These are phyloP conservation scores for Mamestra brassicae DNA, from an alignment of 2,888 invertebrate genomes.

Conservation along the genomic window DNA sequence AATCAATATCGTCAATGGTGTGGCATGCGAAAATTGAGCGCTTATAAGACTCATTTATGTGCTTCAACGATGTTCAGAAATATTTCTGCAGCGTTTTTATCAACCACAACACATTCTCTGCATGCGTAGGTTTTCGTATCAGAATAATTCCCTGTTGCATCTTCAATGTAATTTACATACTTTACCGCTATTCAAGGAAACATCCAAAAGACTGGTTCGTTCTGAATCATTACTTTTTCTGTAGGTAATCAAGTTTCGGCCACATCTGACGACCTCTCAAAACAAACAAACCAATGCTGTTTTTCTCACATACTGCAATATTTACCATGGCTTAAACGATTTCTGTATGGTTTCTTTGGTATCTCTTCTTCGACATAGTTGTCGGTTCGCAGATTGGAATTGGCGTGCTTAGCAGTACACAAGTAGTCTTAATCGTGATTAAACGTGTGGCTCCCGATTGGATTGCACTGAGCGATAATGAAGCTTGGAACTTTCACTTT, in stretches of 20 bases:
- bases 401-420: slow-evolving; percentile 66
- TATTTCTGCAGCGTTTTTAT: slow-evolving; percentile 75
- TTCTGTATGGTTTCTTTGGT: slow-evolving; percentile 57
- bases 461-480: slow-evolving; percentile 81
- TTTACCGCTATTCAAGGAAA: slow-evolving; percentile 86
- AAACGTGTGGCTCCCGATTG: slow-evolving; percentile 83
- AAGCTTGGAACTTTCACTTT: slow-evolving; percentile 85
- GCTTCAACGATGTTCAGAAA: slow-evolving; percentile 62
- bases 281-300: slow-evolving; percentile 82
- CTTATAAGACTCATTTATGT: slow-evolving; percentile 58
- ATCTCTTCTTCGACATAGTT: slow-evolving; percentile 50
- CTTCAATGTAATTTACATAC: slow-evolving; percentile 83
- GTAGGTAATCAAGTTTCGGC: slow-evolving; percentile 82
- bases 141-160: slow-evolving; percentile 77
- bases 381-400: slow-evolving; percentile 65
- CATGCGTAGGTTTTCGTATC: slow-evolving; percentile 75
- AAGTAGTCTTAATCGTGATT: slow-evolving; percentile 82
- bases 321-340: slow-evolving; percentile 66
- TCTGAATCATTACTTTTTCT: slow-evolving; percentile 84
- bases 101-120: slow-evolving; percentile 75
- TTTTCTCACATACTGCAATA: slow-evolving; percentile 70
- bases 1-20: slow-evolving; percentile 21
- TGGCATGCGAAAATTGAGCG: slow-evolving; percentile 11
- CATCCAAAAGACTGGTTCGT: slow-evolving; percentile 77
- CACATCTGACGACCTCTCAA: slow-evolving; percentile 80